Percentiles rank a stretch among this genome's conserved stretches.
Conservation (phyloP, 2,113 vertebrate species). For the Phaetusa simplex region DNA sequence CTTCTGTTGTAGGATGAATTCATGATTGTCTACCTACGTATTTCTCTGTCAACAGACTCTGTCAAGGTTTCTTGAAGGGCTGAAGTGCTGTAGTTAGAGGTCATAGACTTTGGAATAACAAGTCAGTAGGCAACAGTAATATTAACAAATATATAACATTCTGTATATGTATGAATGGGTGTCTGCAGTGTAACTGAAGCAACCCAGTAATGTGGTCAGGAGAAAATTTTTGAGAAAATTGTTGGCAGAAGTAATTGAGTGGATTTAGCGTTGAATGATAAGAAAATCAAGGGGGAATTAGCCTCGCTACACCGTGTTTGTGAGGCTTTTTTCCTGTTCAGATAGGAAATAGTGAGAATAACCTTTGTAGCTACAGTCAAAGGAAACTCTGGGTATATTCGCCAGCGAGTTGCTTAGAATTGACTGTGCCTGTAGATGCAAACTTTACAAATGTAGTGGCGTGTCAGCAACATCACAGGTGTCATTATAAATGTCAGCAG, state of each 20-base stretch:
- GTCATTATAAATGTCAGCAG: constrained; percentile 51
- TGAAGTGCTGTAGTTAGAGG: constrained; percentile 27
- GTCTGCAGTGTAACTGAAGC: neutral
- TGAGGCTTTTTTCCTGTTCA: neutral
- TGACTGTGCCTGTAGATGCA: neutral
- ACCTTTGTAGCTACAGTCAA: neutral
- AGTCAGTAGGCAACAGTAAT: neutral
- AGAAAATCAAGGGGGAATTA: neutral
- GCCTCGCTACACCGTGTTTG: neutral
- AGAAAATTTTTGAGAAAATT: neutral
- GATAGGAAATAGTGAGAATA: neutral
- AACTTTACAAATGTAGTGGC: neutral
- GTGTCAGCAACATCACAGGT: constrained; percentile 65
- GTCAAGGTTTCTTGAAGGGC: constrained; percentile 35
- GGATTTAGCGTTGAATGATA: neutral
- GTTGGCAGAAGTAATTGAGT: neutral
- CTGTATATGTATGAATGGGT: neutral
- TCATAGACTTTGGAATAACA: constrained; percentile 14
- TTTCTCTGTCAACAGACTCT: constrained; percentile 40
- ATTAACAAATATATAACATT: neutral
- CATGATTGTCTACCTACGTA: neutral
- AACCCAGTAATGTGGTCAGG: neutral
- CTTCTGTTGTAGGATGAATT: constrained; percentile 23
- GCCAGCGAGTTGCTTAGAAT: constrained; percentile 4
- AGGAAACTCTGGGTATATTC: neutral